These are phyloP conservation scores for Zophobas morio DNA, from an alignment of 1,140 invertebrate genomes.

Conservation along the genomic window DNA sequence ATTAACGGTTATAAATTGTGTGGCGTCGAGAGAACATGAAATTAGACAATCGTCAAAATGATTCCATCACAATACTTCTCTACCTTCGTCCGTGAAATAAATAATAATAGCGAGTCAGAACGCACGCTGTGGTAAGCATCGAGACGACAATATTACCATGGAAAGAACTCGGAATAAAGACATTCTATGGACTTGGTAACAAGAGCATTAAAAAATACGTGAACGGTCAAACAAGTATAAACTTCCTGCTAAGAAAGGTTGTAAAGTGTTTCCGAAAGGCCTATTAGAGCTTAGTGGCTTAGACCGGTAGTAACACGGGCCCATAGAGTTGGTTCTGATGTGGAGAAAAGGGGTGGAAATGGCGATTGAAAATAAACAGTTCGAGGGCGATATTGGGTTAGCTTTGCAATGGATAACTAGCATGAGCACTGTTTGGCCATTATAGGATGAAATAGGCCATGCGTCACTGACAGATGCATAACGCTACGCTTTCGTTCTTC, in stretches of 20 bases:
- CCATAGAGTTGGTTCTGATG: constrained; percentile 23
- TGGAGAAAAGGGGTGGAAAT: constrained; percentile 44
- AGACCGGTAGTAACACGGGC: constrained; percentile 38
- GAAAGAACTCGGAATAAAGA: constrained; percentile 6
- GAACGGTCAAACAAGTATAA: constrained; percentile 34
- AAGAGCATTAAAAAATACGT: constrained; percentile 30
- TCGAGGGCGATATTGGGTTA: constrained; percentile 35
- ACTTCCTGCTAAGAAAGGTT: constrained; percentile 31
- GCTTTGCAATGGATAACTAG: constrained; percentile 45
- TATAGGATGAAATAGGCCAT: constrained; percentile 46
- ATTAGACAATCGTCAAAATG: too few species aligned
- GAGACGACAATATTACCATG: neutral
- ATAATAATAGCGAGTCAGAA: too few species aligned
- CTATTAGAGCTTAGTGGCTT: constrained; percentile 42
- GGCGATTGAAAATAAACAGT: constrained; percentile 48
- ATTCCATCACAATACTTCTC: too few species aligned
- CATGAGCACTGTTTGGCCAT: constrained; percentile 46
- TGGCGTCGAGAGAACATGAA: too few species aligned
- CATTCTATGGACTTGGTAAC: constrained; percentile 8
- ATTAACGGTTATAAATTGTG: too few species aligned
- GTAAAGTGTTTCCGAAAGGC: constrained; percentile 41
- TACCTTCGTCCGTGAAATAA: too few species aligned
- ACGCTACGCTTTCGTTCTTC: constrained; percentile 35
- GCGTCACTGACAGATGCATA: constrained; percentile 48
- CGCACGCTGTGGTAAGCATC: too few species aligned